These are phyloP conservation scores for Helicoverpa zea DNA, from an alignment of 1,140 invertebrate species.

Conservation along the genomic window DNA sequence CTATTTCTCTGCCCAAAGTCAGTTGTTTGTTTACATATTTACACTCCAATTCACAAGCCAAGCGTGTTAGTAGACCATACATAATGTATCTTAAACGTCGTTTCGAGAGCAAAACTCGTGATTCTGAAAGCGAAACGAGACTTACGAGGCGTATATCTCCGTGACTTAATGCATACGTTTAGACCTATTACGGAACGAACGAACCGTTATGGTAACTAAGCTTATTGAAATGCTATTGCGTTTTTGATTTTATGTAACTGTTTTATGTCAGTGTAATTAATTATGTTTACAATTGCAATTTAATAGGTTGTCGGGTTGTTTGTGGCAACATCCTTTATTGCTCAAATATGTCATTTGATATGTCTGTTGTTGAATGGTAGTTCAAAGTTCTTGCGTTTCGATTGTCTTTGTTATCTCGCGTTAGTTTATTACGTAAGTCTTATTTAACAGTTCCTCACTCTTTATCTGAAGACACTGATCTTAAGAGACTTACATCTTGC, in stretches of 20 bases:
- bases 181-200: conserved; percentile 46
- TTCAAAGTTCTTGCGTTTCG: neutral
- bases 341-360: conserved; percentile 2
- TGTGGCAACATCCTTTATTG: conserved; percentile 5
- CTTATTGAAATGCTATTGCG: conserved; percentile 48
- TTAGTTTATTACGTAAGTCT: neutral
- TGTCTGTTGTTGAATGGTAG: neutral
- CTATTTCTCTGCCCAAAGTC: neutral
- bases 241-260: conserved; percentile 44
- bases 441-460: neutral
- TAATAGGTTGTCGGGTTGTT: conserved; percentile 6
- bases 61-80: conserved; percentile 43
- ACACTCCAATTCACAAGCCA: conserved; percentile 45
- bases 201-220: conserved; percentile 40
- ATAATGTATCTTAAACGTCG: conserved; percentile 50
- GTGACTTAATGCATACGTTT: conserved; percentile 47
- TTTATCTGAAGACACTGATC: too few relatives aligned
- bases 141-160: conserved; percentile 48
- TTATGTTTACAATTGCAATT: conserved; percentile 18
- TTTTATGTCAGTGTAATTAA: conserved; percentile 36
- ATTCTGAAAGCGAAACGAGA: conserved; percentile 71
- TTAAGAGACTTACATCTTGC: too few relatives aligned
- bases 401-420: neutral
- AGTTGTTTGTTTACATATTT: conserved; percentile 49
- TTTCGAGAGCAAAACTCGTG: conserved; percentile 76